Evolutionary conservation across 2,888 invertebrate genomes (phyloP).

Genomic region (Meteorus colon): DNA sequence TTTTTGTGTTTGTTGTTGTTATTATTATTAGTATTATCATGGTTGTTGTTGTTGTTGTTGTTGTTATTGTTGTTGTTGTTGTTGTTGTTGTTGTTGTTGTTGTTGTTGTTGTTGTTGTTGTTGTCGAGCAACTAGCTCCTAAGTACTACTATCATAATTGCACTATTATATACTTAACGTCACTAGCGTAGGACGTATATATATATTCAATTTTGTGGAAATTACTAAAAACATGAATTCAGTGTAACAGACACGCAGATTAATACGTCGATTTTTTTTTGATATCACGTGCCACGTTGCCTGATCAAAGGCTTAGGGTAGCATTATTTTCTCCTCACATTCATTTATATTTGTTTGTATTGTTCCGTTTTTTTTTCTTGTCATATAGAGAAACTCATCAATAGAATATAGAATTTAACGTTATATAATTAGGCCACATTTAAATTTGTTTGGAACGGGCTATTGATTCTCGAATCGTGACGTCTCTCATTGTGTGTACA

Average conservation of each 20-base stretch:
- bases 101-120: background rate
- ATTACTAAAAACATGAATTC: constrained; percentile 64
- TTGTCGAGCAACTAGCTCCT: background rate
- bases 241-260: constrained; percentile 58
- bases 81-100: background rate
- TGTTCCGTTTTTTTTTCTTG: constrained; percentile 40
- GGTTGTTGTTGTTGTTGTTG: too few species aligned
- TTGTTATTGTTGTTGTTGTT: too few species aligned
- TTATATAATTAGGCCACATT: constrained; percentile 36
- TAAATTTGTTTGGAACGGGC: constrained; percentile 44
- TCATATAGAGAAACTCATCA: constrained; percentile 24
- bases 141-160: background rate
- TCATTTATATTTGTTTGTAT: constrained; percentile 39
- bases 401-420: constrained; percentile 6
- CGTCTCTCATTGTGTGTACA: constrained; percentile 17
- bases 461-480: constrained; percentile 53
- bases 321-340: constrained; percentile 52
- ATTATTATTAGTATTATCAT: too few species aligned
- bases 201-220: constrained; percentile 45
- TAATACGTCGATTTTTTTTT: constrained; percentile 50
- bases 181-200: background rate
- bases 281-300: constrained; percentile 72
- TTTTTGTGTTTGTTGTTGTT: too few species aligned
- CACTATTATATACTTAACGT: background rate
- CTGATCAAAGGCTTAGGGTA: constrained; percentile 67